Base-by-base conservation (phyloP, 2,888 invertebrate species). In the Yponomeuta sedellus region DNA sequence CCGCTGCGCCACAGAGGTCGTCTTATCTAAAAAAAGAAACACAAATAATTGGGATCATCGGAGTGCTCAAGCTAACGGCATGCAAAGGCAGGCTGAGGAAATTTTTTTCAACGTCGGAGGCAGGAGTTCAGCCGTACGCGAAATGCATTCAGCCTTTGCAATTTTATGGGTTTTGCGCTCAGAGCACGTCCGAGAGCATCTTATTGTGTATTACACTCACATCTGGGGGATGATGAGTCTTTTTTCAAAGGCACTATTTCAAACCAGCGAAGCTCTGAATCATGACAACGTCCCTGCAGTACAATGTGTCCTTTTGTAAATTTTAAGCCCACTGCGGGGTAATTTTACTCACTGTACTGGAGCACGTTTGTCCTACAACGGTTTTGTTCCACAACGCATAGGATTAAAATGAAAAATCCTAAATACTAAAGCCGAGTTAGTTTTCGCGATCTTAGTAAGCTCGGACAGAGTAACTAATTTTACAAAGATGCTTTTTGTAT, bases 201-300 rank as follows among this genome's bases (percentile, higher is more conserved):
- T 28, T 61, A 34, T 22, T 28, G 61, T 61, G 63, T n/a, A 39
- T 40, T 64, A 64, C 44, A 40, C 20, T 64, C 63, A 44, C 63
- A 64, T 64, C 44, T 10, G 63, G 34, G 19, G 63, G 34, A 64
- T 57, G 64, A 56, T 56, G 64, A 64, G 63, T 44, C 44, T 63
- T 25, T 20, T 63, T 44, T 52, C 44, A 44, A 63, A 63, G 22
- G 40, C 44, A 10, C 8, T 63, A 39, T 40, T 63, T 63, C 22
- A 63, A 11, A 44, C 63, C 19, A 22, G 40, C 20, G 20, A 44
- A 63, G 22, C 40, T 39, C 44, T 61, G 63, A 63, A 52, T 63
- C 63, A 20, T 63, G 40, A 63, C n/a, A 2, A 20, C 25, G 44
- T 52, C 44, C 10, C 34, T 34, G 34, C 34, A 8, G 10, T 6